Conservation (phyloP, 2,113 vertebrate species). For the Herpetotheres cachinnans region DNA sequence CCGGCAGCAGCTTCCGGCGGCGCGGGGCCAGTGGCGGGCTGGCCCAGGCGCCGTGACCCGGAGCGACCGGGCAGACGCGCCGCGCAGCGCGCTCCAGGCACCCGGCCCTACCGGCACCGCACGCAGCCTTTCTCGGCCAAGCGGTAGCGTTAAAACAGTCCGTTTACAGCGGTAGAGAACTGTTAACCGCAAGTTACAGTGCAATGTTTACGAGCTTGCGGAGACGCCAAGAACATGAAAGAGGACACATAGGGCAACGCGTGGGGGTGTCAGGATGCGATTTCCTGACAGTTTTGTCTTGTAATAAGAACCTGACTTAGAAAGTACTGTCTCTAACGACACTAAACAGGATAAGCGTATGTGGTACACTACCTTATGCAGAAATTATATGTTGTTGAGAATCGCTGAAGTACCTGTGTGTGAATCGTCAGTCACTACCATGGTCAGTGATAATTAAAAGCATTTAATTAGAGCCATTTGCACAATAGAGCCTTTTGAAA, state of each 20-base stretch:
- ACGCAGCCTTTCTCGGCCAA: fast-evolving
- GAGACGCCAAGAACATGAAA: background rate
- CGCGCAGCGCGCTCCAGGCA: fast-evolving
- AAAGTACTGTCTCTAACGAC: background rate
- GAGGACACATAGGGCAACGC: too few relatives aligned
- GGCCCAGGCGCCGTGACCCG: background rate
- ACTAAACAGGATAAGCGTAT: too few relatives aligned
- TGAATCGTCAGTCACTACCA: background rate
- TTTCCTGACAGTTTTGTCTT: background rate
- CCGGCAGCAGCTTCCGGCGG: background rate
- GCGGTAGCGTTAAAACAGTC: fast-evolving
- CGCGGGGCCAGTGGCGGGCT: too few relatives aligned
- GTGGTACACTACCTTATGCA: background rate
- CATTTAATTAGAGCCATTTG: background rate
- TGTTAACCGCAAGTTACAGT: fast-evolving
- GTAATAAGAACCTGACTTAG: background rate
- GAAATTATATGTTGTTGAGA: fast-evolving
- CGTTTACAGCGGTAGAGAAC: fast-evolving
- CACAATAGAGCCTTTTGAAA: background rate
- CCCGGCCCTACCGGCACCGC: fast-evolving
- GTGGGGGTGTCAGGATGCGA: background rate
- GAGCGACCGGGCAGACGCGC: too few relatives aligned
- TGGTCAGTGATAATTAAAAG: background rate
- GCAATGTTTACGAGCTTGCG: too few relatives aligned
- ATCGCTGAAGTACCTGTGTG: fast-evolving